Evolutionary conservation across 2,797 vertebrate species (phyloP), one percentile per base, ranked within the genome.

Genomic region (Austrolebias charrua): DNA sequence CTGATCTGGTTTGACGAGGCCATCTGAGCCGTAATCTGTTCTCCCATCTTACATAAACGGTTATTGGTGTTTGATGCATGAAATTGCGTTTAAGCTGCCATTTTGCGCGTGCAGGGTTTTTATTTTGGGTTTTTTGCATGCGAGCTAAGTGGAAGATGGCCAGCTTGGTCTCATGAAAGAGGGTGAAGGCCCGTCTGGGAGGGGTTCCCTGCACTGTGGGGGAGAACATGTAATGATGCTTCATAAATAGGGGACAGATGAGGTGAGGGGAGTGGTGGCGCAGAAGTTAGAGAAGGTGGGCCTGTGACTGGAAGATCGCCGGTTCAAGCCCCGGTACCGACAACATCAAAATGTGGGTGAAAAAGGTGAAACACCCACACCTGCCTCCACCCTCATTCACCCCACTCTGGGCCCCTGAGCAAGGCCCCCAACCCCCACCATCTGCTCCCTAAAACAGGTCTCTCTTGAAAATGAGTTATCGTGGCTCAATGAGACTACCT

Each of bases 191-290:
- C 31, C 52, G 33, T 11, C 42, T 44, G 49, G 33, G 50, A 35
- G 67, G 60, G 63, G 61, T 71, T 51, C 20, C 47, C 42, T 6
- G 65, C 49, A 24, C n/a, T 52, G 55, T 19, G 43, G 47, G n/a
- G 9, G 56, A 11, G 48, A 28, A 44, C 28, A 4, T 40, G 33
- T 19, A 56, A 43, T 49, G 15, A 43, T 45, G 1, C 47, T 60
- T 63, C 52, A 67, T 44, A 56, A 18, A 19, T 24, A 24, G 29
- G 0, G 66, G 24, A 59, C 63, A 31, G 38, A 54, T n/a, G n/a
- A n/a, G n/a, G n/a, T n/a, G n/a, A n/a, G n/a, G n/a, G n/a, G n/a
- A n/a, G n/a, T n/a, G n/a, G n/a, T n/a, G n/a, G n/a, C n/a, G n/a
- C n/a, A n/a, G n/a, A n/a, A n/a, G n/a, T n/a, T n/a, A n/a, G n/a